Evolutionary conservation across 2,797 vertebrate genomes (phyloP), one percentile per base, ranked within the genome.

Genomic region (Gallirallus australis): DNA sequence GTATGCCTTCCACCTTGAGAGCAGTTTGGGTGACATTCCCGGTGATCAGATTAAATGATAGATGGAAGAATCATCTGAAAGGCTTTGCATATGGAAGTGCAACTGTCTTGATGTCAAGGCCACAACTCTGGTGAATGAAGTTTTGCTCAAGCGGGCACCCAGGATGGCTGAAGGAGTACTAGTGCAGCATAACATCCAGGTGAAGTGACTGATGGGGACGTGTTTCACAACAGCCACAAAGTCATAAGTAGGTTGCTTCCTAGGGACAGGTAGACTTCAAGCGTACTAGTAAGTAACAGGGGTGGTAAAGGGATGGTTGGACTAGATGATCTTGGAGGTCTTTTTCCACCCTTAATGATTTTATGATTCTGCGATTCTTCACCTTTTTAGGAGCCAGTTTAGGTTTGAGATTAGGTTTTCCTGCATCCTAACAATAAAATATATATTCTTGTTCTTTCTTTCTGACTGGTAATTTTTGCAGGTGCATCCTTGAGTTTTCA

Each of bases 391-490:
- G n/a, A 79, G 20, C 5, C 76, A 47, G 20, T 53, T 80, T 57
- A 72, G 30, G 7, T 54, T 73, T 48, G 40, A 59, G 7, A 15
- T 56, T 27, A 53, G 42, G 13, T 48, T 86, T 92, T 42, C 42
- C 54, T 14, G 12, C 15, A 40, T 56, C 47, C 19, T 83, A 52
- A 47, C 25, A 53, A 19, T 15, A 66, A 27, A 76, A 61, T 23
- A 40, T n/a, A 9, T 0, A 3, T 1, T 0, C 6, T 48, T 56
- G 6, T 53, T 75, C n/a, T 20, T 70, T 65, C 52, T 59, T 68
- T 78, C 23, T 82, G 35, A n/a, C 12, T 68, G 23, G 11, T 45
- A 4, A 54, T 66, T 75, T 86, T 86, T 56, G 6, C 18, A 61
- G 2, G 2, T 65, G 20, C 24, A 8, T 65, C 40, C 35, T 82